Evolutionary conservation across 2,888 invertebrate genomes (phyloP), one percentile per base, ranked within the genome.

Genomic region (Tyria jacobaeae): DNA sequence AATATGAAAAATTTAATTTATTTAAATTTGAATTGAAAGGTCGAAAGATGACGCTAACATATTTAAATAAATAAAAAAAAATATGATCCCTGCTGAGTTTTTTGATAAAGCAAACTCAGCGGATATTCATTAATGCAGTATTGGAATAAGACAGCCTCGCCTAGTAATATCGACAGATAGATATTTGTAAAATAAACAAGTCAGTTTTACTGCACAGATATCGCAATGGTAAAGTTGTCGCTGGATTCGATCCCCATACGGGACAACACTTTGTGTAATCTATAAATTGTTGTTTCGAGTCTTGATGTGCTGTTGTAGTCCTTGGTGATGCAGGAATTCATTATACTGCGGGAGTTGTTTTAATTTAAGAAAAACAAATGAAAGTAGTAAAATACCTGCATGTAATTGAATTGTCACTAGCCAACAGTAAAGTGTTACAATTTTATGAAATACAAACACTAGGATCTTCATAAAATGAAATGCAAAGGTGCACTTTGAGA

Each of bases 1-100:
- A 55, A 76, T 69, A 68, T 68, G 71, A 69, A 74, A 71, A 74
- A 66, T 57, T 62, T 66, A 58, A 76, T 68, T 68, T 67, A 39
- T 70, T 70, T 62, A 47, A 57, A 47, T 51, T 57, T 27, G 41
- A 63, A 62, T 57, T 50, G 53, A 48, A 48, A 66, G 62, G 59
- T 63, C 53, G 56, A 48, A 49, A 60, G 64, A 65, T 66, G 68
- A 74, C 61, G 62, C 35, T 61, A 27, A 55, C 64, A 66, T 68
- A 62, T 64, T 68, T 58, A 68, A 71, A 60, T 49, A 52, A 39
- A 62, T 51, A 62, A 62, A 62, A 67, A 63, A 70, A 69, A 64
- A 60, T 66, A 54, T 44, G 51, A 9, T 52, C 56, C 75, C 62
- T 57, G 68, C 68, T 66, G 75, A 56, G 35, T 27, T 56, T 63